These are phyloP conservation scores for Hirtodrosophila alboralis DNA, from an alignment of 2,888 invertebrate genomes.

Conservation along the genomic window DNA sequence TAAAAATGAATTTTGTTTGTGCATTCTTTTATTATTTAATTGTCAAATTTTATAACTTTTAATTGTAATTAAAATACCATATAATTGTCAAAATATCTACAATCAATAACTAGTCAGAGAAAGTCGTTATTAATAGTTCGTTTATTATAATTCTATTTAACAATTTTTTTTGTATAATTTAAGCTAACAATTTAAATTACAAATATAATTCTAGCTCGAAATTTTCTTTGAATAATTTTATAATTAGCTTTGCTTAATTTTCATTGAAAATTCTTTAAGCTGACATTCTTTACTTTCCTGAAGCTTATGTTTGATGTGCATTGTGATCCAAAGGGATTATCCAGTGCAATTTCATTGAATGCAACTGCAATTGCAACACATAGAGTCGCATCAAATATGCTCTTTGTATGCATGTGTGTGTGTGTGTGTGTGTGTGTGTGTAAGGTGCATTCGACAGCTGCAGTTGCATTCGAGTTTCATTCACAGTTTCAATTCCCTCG, in stretches of 20 bases:
- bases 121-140: no score
- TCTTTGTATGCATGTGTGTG: constrained; percentile 40
- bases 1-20: no score
- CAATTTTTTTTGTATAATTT: no score
- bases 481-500: constrained; percentile 36
- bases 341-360: constrained; percentile 46
- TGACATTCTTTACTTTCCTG: constrained; percentile 3
- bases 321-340: constrained; percentile 54
- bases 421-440: constrained; percentile 29
- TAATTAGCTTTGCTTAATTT: constrained; percentile 20
- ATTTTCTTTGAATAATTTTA: neutral
- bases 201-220: no score
- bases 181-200: no score
- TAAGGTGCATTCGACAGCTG: constrained; percentile 30
- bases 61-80: no score
- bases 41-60: no score
- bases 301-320: constrained; percentile 29
- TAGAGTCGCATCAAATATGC: constrained; percentile 59
- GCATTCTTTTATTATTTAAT: no score
- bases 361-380: constrained; percentile 35
- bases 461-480: constrained; percentile 49
- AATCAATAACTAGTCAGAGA: no score
- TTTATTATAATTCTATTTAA: no score
- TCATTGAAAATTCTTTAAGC: constrained; percentile 22
- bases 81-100: no score